Base-by-base conservation (phyloP, 2,888 invertebrate genomes). In the Lepidonotus clava region DNA sequence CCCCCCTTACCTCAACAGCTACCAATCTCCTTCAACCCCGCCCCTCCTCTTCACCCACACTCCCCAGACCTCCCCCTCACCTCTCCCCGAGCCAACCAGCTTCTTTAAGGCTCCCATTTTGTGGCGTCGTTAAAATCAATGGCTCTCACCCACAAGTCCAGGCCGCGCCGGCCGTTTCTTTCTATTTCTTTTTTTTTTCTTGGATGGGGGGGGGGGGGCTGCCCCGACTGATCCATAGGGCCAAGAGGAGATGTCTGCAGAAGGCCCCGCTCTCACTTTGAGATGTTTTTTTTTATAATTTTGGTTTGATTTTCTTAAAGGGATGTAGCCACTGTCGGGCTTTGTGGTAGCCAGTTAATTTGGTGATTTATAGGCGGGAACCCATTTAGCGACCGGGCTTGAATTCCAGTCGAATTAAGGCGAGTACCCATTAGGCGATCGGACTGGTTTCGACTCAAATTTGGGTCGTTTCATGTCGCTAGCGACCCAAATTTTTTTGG, bases 81-180 rank as follows among this genome's bases (percentile, higher is more conserved):
- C 38, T 61, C 61, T 61, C 28, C 34, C n/a, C n/a, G n/a, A n/a
- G n/a, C n/a, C n/a, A n/a, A n/a, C n/a, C n/a, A n/a, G 51, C 51
- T 51, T 51, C 14, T 51, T 14, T 51, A 14, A 51, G 46, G 80
- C 18, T 21, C 80, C 46, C 80, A 80, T 80, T 80, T 80, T 80
- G 80, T 38, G 80, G 80, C 34, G 24, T 80, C 41, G 41, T 80
- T 80, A 80, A 80, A 80, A 80, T 80, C 46, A 80, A 80, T 80
- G 46, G 6, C 21, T 41, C 80, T n/a, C 32, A 24, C 38, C 71
- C 51, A 51, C 11, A 21, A 14, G 51, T 51, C 51, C 51, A 14
- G 14, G 51, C 11, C 11, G 51, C 51, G 51, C 21, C 14, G 51
- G 51, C 21, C 21, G n/a, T n/a, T n/a, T n/a, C n/a, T n/a, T n/a